Evolutionary conservation across 1,140 invertebrate species (phyloP).

Genomic region (Chlorops oryzae): DNA sequence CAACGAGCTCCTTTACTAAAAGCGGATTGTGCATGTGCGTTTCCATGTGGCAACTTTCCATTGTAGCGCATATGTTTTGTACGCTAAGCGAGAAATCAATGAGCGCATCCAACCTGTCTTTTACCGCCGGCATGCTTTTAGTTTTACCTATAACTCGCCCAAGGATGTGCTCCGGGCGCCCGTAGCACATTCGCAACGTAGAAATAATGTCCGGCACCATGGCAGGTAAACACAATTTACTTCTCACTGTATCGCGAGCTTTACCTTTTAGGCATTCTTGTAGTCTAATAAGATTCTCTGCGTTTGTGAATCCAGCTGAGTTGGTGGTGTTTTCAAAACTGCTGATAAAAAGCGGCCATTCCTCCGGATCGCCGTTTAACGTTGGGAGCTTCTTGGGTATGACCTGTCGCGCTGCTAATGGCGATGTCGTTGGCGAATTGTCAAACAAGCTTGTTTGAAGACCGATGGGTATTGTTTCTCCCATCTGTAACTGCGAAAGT

Average conservation of each 20-base stretch:
- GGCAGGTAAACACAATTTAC: not conserved
- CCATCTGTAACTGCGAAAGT: not conserved
- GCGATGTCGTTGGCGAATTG: constrained; percentile 3
- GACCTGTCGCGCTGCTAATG: constrained; percentile 4
- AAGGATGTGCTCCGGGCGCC: constrained; percentile 4
- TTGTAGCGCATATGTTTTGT: constrained; percentile 8
- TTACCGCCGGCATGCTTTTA: not conserved
- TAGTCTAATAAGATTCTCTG: too few species aligned
- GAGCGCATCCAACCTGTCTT: constrained; percentile 4
- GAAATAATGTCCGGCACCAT: constrained; percentile 7
- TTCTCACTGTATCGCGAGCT: constrained; percentile 3
- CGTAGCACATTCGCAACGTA: constrained; percentile 6
- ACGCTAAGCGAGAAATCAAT: constrained; percentile 6
- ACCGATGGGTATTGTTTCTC: not conserved
- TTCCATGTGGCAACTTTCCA: constrained; percentile 6
- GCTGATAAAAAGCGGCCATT: constrained; percentile 11
- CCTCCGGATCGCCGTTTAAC: constrained; percentile 9
- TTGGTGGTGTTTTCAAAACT: constrained; percentile 4
- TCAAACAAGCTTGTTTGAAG: not conserved
- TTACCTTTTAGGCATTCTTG: not conserved
- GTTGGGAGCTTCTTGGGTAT: not conserved
- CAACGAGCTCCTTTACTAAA: constrained; percentile 1
- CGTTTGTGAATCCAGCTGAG: too few species aligned
- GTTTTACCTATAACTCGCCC: constrained; percentile 1
- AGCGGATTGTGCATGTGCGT: constrained; percentile 5